Evolutionary conservation across 2,888 invertebrate species (phyloP).

Genomic region (Lysandra coridon): DNA sequence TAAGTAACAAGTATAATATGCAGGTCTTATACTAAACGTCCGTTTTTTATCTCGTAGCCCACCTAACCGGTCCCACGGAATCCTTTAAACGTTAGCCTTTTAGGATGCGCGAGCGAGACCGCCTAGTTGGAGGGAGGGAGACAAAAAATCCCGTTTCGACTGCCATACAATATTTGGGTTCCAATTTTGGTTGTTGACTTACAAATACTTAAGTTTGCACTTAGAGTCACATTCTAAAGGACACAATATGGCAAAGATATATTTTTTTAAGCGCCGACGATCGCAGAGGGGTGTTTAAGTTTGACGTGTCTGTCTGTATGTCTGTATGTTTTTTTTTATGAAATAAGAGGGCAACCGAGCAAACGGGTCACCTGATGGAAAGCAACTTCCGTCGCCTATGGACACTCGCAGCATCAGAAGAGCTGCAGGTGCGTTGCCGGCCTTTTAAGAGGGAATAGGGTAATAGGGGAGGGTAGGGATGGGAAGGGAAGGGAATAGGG

Average conservation of each 20-base stretch:
- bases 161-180: slow-evolving; percentile 8
- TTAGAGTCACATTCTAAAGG: neutral
- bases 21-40: slow-evolving; percentile 13
- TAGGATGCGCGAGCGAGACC: slow-evolving; percentile 30
- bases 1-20: neutral
- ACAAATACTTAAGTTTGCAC: slow-evolving; percentile 28
- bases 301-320: no score
- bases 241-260: neutral
- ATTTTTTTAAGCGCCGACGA: no score
- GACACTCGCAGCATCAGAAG: no score
- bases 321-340: no score
- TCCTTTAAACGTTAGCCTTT: neutral
- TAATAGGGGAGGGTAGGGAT: no score
- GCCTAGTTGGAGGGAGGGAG: neutral
- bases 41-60: slow-evolving; percentile 16
- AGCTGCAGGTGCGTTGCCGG: no score
- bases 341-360: no score
- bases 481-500: no score
- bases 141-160: slow-evolving; percentile 32
- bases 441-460: no score
- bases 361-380: no score
- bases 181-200: slow-evolving; percentile 26
- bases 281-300: no score
- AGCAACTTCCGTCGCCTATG: no score
- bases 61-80: slow-evolving; percentile 27